phyloP scores from a whole-genome alignment of 2,113 vertebrate species.

The Actenoides lindsayi region DNA sequence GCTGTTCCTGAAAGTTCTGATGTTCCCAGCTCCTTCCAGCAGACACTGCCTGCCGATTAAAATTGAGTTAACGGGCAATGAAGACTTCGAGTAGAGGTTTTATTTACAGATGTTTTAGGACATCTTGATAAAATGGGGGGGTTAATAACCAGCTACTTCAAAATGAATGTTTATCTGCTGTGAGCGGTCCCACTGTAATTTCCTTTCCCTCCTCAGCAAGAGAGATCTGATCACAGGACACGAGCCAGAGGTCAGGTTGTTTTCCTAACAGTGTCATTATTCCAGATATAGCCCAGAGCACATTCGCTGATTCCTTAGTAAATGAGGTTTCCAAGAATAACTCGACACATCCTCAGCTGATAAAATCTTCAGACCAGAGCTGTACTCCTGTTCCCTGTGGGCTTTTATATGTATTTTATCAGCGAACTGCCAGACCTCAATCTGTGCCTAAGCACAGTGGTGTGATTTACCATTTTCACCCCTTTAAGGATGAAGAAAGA shows the following conservation, averaged over 20 bases:
- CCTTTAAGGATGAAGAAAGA: conserved; percentile 86
- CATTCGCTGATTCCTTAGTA: neutral
- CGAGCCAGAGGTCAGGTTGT: neutral
- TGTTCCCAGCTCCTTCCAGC: neutral
- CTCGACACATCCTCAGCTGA: neutral
- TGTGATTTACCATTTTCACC: neutral
- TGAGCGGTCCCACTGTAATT: neutral
- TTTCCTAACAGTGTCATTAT: neutral
- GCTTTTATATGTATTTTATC: neutral
- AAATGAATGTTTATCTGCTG: neutral
- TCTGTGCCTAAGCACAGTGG: neutral
- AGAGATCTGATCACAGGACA: neutral
- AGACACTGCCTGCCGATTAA: neutral
- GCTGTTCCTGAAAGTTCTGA: neutral
- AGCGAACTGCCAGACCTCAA: neutral
- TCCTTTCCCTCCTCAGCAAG: neutral
- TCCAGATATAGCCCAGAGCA: neutral
- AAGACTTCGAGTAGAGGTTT: neutral
- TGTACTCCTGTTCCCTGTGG: rapidly evolving
- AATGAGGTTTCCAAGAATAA: conserved; percentile 26
- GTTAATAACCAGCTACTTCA: neutral
- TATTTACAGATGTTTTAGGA: neutral
- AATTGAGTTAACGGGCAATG: neutral
- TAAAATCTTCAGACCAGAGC: neutral
- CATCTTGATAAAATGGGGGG: neutral